These are phyloP conservation scores for Myotis brandtii DNA, from an alignment of 2,113 vertebrate species.

Conservation along the genomic window DNA sequence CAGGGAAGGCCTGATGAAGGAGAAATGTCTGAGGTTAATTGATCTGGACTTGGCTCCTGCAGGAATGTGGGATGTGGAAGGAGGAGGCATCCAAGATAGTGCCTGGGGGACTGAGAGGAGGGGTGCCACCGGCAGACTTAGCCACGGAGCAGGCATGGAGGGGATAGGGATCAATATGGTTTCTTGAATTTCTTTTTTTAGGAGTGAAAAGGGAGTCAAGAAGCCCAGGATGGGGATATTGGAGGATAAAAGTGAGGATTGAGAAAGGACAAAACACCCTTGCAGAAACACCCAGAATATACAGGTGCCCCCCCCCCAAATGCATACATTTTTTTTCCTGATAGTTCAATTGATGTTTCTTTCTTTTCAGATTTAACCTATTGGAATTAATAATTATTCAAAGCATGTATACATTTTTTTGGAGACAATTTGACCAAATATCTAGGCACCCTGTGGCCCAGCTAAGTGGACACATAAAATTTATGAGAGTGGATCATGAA, in stretches of 20 bases:
- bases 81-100: neutral
- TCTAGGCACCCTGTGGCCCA: neutral
- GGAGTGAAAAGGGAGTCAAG: neutral
- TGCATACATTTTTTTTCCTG: too few relatives aligned
- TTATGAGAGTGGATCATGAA: neutral
- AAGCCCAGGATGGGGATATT: neutral
- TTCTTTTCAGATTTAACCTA: too few relatives aligned
- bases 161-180: neutral
- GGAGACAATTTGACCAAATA: neutral
- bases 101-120: neutral
- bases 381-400: too few relatives aligned
- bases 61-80: neutral
- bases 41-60: neutral
- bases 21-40: neutral
- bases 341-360: too few relatives aligned
- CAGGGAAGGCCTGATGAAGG: neutral
- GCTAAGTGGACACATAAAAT: neutral
- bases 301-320: too few relatives aligned
- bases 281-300: neutral
- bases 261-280: neutral
- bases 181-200: constrained; percentile 6
- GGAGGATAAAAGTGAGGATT: neutral
- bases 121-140: neutral
- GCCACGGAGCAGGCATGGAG: neutral
- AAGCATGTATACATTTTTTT: too few relatives aligned